These are phyloP conservation scores for Contarinia nasturtii DNA, from an alignment of 1,140 invertebrate species.

Conservation along the genomic window DNA sequence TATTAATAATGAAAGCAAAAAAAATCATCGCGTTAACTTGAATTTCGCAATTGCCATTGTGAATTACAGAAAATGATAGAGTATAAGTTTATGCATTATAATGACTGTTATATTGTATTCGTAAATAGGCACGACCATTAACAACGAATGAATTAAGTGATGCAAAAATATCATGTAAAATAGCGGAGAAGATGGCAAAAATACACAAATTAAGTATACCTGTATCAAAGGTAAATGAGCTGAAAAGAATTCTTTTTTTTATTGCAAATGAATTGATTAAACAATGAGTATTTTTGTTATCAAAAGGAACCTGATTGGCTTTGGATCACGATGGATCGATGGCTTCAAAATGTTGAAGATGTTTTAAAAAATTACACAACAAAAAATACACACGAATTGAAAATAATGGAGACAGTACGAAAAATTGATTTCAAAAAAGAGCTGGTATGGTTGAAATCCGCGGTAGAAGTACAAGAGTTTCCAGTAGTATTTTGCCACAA, in stretches of 20 bases:
- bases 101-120: no score
- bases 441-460: conserved; percentile 39
- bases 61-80: no score
- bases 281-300: no score
- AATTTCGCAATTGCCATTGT: no score
- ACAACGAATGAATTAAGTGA: conserved; percentile 59
- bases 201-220: conserved; percentile 86
- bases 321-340: conserved; percentile 70
- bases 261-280: no score
- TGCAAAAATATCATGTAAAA: conserved; percentile 52
- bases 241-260: no score
- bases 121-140: conserved; percentile 58
- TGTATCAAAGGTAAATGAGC: no score
- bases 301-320: conserved; percentile 84
- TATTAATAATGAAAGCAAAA: no score
- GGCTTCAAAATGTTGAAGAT: conserved; percentile 33
- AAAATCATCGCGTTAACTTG: no score
- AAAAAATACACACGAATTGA: conserved; percentile 2
- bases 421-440: conserved; percentile 40
- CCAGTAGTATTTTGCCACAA: conserved; percentile 95
- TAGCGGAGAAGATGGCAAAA: conserved; percentile 79
- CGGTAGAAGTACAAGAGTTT: conserved; percentile 37
- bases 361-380: conserved; percentile 9
- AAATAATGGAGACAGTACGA: conserved; percentile 12
- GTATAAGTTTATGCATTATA: no score